A percentile compares a stretch with the other conserved stretches of the same genome.
Conservation (phyloP, 2,797 vertebrate genomes). For the Chiroxiphia lanceolata region DNA sequence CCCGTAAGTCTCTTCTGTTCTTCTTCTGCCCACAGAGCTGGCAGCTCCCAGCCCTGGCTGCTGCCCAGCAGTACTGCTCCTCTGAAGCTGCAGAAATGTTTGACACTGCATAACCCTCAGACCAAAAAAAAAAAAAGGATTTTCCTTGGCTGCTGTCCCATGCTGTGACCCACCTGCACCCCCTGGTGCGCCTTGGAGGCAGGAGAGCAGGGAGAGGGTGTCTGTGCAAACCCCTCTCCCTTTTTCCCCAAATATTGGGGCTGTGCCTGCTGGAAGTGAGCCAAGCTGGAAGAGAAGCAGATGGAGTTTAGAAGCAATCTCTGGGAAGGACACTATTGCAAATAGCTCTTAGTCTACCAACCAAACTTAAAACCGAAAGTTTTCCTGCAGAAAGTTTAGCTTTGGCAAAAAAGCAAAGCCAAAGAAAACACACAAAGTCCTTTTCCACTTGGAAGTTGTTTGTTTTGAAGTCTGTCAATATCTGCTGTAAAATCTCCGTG, state of each 20-base stretch:
- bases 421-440: not conserved
- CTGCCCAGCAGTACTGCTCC: not conserved
- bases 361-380: fast-evolving
- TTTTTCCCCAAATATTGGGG: fast-evolving
- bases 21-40: not conserved
- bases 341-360: not conserved
- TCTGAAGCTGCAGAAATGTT: not conserved
- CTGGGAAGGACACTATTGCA: not conserved
- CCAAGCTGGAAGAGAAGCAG: not conserved
- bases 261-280: not conserved
- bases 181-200: fast-evolving
- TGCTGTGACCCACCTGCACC: not conserved
- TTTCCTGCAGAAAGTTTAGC: not conserved
- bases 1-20: not conserved
- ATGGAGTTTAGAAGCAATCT: not conserved
- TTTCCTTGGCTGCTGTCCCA: not conserved
- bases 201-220: not conserved
- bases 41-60: not conserved
- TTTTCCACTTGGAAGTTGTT: not conserved
- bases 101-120: not conserved
- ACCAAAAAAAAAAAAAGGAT: not conserved
- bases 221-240: not conserved
- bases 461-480: not conserved
- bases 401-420: not conserved
- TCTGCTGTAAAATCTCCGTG: not conserved